Evolutionary conservation across 2,888 invertebrate genomes (phyloP).

Genomic region (Mactromeris polynyma): DNA sequence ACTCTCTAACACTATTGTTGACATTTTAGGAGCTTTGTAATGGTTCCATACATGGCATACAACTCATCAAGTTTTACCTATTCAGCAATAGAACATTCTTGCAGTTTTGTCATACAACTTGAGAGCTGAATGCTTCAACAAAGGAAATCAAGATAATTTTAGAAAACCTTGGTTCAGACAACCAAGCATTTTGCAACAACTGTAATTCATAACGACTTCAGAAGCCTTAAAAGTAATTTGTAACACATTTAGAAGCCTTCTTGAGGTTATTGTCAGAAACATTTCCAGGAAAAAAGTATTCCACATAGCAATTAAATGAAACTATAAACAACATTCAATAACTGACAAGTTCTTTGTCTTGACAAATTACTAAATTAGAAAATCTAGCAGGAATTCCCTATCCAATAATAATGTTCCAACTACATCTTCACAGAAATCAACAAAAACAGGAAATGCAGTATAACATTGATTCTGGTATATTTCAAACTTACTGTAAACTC

Average conservation of each 20-base stretch:
- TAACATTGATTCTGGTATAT: not conserved
- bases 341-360: not conserved
- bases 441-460: not conserved
- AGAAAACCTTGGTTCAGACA: no score
- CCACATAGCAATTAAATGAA: not conserved
- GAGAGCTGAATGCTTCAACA: no score
- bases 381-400: not conserved
- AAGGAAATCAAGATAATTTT: no score
- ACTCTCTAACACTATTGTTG: no score
- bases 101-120: no score
- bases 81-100: no score
- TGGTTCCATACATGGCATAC: no score
- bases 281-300: not conserved
- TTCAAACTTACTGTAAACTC: not conserved
- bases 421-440: not conserved
- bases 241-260: not conserved
- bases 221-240: no score
- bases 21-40: no score
- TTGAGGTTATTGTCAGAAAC: not conserved
- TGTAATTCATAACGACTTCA: no score
- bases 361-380: slow-evolving; percentile 9
- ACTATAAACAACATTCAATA: slow-evolving; percentile 10
- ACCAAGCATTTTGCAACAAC: no score
- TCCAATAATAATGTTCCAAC: not conserved
- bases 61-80: no score